Conservation (phyloP, 2,113 vertebrate genomes). For the Corythoichthys intestinalis region DNA sequence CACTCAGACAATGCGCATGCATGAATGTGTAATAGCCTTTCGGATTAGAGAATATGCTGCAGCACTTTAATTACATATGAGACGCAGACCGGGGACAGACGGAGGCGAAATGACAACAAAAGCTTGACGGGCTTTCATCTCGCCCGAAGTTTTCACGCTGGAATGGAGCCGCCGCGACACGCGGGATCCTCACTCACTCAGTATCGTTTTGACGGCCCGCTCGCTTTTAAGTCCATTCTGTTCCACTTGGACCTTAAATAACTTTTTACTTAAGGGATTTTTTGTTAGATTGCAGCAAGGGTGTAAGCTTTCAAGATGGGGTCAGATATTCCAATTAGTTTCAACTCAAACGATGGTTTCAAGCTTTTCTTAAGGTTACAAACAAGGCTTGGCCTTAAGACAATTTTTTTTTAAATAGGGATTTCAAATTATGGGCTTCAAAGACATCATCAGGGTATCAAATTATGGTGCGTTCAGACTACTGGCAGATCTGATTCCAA, state of each 20-base stretch:
- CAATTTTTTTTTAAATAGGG: no score
- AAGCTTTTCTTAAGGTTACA: no score
- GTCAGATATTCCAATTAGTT: no score
- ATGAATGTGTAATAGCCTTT: background rate
- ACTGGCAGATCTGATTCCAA: no score
- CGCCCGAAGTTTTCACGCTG: background rate
- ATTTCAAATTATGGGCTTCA: no score
- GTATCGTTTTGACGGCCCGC: background rate
- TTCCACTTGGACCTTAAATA: background rate
- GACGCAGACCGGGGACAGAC: conserved; percentile 3
- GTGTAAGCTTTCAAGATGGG: no score
- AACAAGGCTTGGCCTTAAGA: no score
- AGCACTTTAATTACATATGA: background rate
- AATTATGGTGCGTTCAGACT: no score
- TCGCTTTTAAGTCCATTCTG: background rate
- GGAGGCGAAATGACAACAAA: background rate
- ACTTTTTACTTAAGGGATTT: background rate
- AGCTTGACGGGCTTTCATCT: background rate
- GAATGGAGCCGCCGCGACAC: background rate
- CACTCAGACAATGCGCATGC: background rate
- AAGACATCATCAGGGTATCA: no score
- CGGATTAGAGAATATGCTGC: conserved; percentile 2
- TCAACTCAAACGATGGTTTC: no score
- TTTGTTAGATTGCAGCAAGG: no score
- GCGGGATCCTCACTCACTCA: background rate